Conservation (phyloP, 2,113 vertebrate species). For the Macroglossus sobrinus region DNA sequence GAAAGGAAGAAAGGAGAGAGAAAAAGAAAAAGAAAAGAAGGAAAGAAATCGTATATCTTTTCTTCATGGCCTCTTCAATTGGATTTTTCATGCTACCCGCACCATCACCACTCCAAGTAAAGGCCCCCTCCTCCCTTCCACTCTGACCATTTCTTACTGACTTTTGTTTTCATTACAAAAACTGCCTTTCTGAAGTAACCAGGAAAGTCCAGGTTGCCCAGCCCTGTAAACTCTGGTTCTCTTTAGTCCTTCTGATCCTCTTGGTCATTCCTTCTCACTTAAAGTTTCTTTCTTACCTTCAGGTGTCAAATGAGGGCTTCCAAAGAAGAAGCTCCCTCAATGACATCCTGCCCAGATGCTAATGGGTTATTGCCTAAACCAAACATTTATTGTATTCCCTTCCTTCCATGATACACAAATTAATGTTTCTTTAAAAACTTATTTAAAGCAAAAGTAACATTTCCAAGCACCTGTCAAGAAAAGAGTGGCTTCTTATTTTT, state of each 20-base stretch:
- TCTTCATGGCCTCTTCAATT: not conserved
- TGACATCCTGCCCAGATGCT: not conserved
- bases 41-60: not conserved
- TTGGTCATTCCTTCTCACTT: not conserved
- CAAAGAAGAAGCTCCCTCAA: not conserved
- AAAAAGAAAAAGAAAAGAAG: no score
- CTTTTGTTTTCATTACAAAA: not conserved
- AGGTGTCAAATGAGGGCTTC: not conserved
- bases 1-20: not conserved
- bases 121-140: not conserved
- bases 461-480: not conserved
- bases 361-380: not conserved
- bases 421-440: constrained; percentile 17
- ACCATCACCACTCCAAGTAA: not conserved
- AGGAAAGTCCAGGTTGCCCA: not conserved
- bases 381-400: not conserved
- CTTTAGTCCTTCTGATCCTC: not conserved
- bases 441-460: not conserved
- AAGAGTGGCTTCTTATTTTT: not conserved
- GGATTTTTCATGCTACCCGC: not conserved
- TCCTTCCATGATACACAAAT: not conserved
- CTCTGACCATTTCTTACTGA: not conserved
- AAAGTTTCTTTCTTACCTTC: not conserved
- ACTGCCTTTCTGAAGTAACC: not conserved
- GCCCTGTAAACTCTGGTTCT: not conserved